Percentiles rank a stretch among this genome's conserved stretches.
Evolutionary conservation across 2,113 vertebrate genomes (phyloP).

Genomic region (Athene noctua): DNA sequence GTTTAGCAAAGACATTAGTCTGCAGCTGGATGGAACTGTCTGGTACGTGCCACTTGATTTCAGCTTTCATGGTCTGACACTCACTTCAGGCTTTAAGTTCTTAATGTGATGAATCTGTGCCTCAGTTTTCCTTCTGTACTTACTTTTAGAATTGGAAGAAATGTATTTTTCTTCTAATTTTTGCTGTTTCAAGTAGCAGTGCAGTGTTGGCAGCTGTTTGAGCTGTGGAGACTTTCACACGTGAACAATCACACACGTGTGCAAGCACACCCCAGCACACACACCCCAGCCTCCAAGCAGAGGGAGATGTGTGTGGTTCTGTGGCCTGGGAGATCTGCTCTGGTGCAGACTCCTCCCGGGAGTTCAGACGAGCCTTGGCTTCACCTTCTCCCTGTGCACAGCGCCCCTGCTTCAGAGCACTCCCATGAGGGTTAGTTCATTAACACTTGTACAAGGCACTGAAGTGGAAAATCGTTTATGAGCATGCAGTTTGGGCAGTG

Average conservation of each 20-base stretch:
- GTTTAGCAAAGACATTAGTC: not conserved
- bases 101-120: not conserved
- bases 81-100: not conserved
- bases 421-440: not conserved
- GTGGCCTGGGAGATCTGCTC: not conserved
- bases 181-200: not conserved
- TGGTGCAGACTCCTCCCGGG: not conserved
- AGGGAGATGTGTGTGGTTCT: not conserved
- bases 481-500: rapidly evolving
- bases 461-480: not conserved
- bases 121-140: conserved; percentile 21
- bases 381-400: not conserved
- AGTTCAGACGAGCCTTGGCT: not conserved
- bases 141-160: not conserved
- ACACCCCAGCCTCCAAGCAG: not conserved
- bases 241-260: rapidly evolving
- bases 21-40: conserved; percentile 1
- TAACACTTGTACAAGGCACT: not conserved
- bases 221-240: not conserved
- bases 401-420: not conserved
- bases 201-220: too few species aligned
- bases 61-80: not conserved
- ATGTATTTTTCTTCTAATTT: not conserved
- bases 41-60: not conserved
- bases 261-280: not conserved